Evolutionary conservation across 37 sponge, comb jelly and placozoan genomes (phyloP).

Genomic region (Spongilla lacustris): DNA sequence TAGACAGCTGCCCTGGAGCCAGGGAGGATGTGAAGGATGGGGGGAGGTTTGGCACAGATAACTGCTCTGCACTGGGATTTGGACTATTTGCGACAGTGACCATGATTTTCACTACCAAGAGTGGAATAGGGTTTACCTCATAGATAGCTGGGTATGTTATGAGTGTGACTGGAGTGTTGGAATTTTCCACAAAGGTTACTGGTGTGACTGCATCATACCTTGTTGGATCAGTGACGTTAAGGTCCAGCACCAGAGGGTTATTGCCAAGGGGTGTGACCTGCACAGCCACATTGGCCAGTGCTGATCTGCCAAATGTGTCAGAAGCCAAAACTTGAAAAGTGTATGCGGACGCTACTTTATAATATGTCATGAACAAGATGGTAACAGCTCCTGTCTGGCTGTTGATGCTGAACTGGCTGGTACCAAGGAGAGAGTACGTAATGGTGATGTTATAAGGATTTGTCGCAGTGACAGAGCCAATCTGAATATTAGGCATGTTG

Average conservation of each 20-base stretch:
- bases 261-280: slow-evolving; percentile 63
- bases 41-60: slow-evolving; percentile 6
- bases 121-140: slow-evolving; percentile 59
- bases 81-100: slow-evolving; percentile 32
- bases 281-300: slow-evolving; percentile 27
- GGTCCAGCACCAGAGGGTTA: slow-evolving; percentile 64
- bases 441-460: slow-evolving; percentile 51
- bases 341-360: slow-evolving; percentile 6
- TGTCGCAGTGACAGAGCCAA: slow-evolving; percentile 53
- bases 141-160: slow-evolving; percentile 37
- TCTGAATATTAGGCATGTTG: slow-evolving; percentile 16
- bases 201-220: slow-evolving; percentile 28
- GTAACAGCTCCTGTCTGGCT: slow-evolving; percentile 29
- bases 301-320: slow-evolving; percentile 50
- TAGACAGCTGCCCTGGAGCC: slow-evolving; percentile 2
- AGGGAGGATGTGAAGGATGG: not conserved
- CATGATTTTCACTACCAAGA: slow-evolving; percentile 20
- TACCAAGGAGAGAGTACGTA: slow-evolving; percentile 4
- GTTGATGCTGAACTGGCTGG: slow-evolving; percentile 35
- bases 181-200: slow-evolving; percentile 46
- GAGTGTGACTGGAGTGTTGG: slow-evolving; percentile 35
- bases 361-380: slow-evolving; percentile 47
- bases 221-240: slow-evolving; percentile 46
- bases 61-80: slow-evolving; percentile 14
- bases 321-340: slow-evolving; percentile 40